Evolutionary conservation across 2,888 invertebrate genomes (phyloP).

Genomic region (Achlya flavicornis): DNA sequence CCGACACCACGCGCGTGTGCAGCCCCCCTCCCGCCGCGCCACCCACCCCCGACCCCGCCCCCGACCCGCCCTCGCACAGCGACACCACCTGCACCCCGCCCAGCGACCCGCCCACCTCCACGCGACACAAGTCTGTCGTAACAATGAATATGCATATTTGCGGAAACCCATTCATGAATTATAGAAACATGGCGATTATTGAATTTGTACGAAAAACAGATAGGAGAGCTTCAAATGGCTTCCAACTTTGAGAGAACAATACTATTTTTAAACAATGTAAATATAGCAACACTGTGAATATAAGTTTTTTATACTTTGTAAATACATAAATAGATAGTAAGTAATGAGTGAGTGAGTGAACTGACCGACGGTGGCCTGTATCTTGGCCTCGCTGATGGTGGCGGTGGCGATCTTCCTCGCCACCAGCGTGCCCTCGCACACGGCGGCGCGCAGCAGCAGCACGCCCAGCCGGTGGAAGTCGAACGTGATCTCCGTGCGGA

Average conservation of each 20-base stretch:
- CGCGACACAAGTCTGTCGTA: constrained; percentile 69
- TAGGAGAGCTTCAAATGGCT: no score
- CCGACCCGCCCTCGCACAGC: constrained; percentile 89
- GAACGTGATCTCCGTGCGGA: constrained; percentile 92
- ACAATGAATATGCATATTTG: background rate
- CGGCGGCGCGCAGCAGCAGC: constrained; percentile 90
- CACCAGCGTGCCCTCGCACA: constrained; percentile 87
- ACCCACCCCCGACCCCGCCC: constrained; percentile 72
- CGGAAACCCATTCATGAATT: no score
- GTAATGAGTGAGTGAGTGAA: no score
- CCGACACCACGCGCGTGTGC: constrained; percentile 93
- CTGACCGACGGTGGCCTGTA: constrained; percentile 91
- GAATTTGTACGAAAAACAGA: no score
- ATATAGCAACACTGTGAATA: no score
- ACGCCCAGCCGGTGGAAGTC: constrained; percentile 97
- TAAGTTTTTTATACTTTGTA: no score
- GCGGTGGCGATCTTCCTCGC: constrained; percentile 97
- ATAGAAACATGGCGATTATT: no score
- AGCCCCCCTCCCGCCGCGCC: constrained; percentile 91
- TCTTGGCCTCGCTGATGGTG: constrained; percentile 94
- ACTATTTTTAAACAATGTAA: no score
- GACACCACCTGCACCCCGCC: constrained; percentile 96
- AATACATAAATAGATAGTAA: no score
- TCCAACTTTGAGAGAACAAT: no score
- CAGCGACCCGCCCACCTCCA: constrained; percentile 92